These are phyloP conservation scores for Jordanella pulchra DNA, from an alignment of 2,797 vertebrate genomes.

Conservation along the genomic window DNA sequence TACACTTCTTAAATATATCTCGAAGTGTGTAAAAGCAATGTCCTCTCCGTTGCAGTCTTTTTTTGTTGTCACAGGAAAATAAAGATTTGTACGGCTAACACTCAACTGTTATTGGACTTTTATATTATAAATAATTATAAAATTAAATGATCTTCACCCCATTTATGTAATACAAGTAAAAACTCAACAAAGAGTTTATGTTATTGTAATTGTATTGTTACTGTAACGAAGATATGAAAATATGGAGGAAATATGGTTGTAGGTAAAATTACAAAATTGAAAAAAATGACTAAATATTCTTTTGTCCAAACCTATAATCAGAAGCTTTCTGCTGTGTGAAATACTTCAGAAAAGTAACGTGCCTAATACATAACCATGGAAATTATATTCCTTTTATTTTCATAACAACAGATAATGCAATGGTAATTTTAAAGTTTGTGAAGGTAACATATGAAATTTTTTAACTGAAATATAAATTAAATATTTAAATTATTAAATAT, in stretches of 20 bases:
- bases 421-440: neutral
- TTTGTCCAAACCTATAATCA: conserved; percentile 16
- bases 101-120: neutral
- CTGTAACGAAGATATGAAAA: conserved; percentile 6
- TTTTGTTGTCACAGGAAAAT: neutral
- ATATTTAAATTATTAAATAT: too few species aligned
- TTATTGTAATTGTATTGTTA: neutral
- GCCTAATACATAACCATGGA: neutral
- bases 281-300: conserved; percentile 26
- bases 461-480: too few species aligned
- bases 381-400: neutral
- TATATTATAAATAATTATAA: neutral
- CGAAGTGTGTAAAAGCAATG: too few species aligned
- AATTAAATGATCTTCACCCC: neutral
- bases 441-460: neutral
- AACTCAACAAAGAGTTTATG: neutral
- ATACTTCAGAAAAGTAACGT: neutral
- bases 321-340: neutral
- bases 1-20: too few species aligned
- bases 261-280: conserved; percentile 23
- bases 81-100: neutral
- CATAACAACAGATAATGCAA: neutral
- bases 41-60: neutral
- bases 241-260: conserved; percentile 27
- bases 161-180: neutral